Base-by-base conservation (phyloP, 1,140 invertebrate species). In the Oscheius sp. region DNA sequence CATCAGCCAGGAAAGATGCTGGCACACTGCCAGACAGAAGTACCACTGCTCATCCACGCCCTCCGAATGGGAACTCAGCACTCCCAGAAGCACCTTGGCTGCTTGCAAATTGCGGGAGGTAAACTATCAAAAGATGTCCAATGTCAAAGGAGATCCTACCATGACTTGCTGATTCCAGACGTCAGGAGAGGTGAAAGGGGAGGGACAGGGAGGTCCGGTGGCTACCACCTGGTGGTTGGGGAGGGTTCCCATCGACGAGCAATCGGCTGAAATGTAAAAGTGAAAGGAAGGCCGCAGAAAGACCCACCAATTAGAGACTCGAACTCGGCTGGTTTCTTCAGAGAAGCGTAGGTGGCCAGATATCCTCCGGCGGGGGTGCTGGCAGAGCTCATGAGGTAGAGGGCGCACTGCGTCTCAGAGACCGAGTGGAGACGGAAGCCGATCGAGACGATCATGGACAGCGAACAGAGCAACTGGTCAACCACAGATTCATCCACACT, bases 41-140 rank as follows among this genome's bases (percentile, higher is more conserved):
- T 97, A 91, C 95, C 95, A 98, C 0, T 94, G 92, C 69, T 92
- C 91, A 46, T 92, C 92, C 20, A 98, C 10, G 18, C 34, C 69
- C 31, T 71, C 38, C 18, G 64, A 38, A 34, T 71, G 69, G 0
- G 23, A 36, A 29, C 52, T 65, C 20, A 71, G 20, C n/a, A 42
- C 31, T 0, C 32, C 69, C 18, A 99, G 86, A 32, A 98, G 86
- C 3, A 94, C 91, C 76, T 93, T 88, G 91, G 97, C 95, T 45
- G 94, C 95, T 79, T 97, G 93, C 26, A 99, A 88, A 88, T 99
- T 98, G 82, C 97, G 95, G 0, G 94, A 92, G 3, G 95, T 98
- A 79, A 99, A 88, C 88, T 87, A 79, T 38, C 86, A 80, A 36
- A 7, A 76, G 52, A 55, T 78, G 65, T n/a, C 32, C 13, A 20